A percentile compares a stretch with the other conserved stretches of the same genome.
Evolutionary conservation across 2,888 invertebrate species (phyloP).

Genomic region (Rutpela maculata): DNA sequence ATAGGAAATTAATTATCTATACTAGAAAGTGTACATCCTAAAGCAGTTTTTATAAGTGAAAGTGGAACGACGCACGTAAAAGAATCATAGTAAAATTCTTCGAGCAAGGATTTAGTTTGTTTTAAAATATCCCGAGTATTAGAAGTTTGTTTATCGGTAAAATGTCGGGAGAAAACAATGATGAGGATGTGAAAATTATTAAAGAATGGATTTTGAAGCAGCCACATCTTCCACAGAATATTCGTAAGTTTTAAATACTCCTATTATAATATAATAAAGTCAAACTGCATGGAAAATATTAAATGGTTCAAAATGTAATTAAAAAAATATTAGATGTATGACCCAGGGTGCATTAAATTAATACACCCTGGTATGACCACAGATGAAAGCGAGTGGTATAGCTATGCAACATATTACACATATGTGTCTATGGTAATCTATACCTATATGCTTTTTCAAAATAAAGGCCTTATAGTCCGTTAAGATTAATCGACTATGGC

Average conservation of each 20-base stretch:
- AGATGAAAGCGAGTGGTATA: no score
- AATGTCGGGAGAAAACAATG: neutral
- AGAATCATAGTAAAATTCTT: neutral
- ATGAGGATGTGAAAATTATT: constrained; percentile 73
- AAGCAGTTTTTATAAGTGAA: neutral
- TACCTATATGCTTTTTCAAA: no score
- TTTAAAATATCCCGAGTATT: neutral
- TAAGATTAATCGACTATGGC: no score
- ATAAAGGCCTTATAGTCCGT: no score
- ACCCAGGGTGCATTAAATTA: no score
- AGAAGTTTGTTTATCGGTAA: neutral
- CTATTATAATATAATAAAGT: neutral
- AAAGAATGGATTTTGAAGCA: constrained; percentile 80
- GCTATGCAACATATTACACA: no score
- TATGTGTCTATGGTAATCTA: no score
- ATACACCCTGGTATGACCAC: no score
- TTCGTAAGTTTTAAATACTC: no score
- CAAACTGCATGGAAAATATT: no score
- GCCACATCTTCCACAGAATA: constrained; percentile 81
- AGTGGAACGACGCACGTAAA: neutral
- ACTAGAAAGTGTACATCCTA: neutral
- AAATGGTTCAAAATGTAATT: no score
- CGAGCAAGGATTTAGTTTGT: neutral
- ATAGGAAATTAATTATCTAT: neutral
- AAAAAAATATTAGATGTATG: no score